Percentiles rank a stretch among this genome's conserved stretches.
Evolutionary conservation across 2,113 vertebrate species (phyloP).

Genomic region (Tauraco erythrolophus): DNA sequence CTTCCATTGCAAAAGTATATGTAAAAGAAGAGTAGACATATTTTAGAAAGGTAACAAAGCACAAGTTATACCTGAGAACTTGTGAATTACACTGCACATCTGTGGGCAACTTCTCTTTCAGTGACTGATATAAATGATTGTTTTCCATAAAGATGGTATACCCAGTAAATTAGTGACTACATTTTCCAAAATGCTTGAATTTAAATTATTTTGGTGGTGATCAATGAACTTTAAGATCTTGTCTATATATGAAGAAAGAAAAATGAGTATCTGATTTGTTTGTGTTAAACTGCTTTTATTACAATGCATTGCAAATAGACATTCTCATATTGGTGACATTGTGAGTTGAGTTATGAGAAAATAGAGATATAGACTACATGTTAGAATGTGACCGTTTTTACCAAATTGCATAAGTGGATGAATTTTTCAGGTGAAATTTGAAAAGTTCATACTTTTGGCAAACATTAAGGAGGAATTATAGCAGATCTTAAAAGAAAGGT

Average conservation of each 20-base stretch:
- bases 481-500: background rate
- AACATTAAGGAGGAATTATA: background rate
- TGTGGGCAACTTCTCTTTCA: background rate
- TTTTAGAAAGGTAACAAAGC: background rate
- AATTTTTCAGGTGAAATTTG: background rate
- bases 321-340: background rate
- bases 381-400: background rate
- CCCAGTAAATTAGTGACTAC: background rate
- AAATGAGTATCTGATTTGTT: background rate
- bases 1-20: background rate
- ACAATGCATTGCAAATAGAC: background rate
- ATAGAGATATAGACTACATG: rapidly evolving
- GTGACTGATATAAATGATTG: background rate
- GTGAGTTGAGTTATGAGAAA: background rate
- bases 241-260: background rate
- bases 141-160: background rate
- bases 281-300: background rate
- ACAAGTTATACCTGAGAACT: background rate
- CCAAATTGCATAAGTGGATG: background rate
- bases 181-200: background rate
- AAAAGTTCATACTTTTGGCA: background rate
- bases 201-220: background rate
- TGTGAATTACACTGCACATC: background rate
- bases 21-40: background rate
- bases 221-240: background rate